Base-by-base conservation (phyloP, 2,888 invertebrate genomes). In the Lasioglossum figueresi region DNA sequence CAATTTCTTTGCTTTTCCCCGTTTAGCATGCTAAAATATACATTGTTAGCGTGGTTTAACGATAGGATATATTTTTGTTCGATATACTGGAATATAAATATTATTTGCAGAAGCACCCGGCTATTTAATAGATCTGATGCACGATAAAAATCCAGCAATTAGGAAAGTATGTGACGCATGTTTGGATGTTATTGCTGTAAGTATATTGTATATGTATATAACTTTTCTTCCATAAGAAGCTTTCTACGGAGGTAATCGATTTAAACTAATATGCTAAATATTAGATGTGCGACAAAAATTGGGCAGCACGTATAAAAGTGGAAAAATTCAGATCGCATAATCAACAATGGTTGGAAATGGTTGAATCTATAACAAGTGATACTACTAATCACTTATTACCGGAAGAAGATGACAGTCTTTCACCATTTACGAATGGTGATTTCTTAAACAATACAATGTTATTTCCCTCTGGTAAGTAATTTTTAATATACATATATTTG, bases 281-380 rank as follows among this genome's bases (percentile, higher is more conserved):
- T 82, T 78, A 96, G 96, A 96, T 97, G 93, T 97, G 98, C 95
- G 98, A 98, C 95, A 97, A 97, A 88, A 98, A 98, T 82, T 99
- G 99, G 99, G 98, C 98, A n/a, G 97, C 97, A 80, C 97, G 98
- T 92, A 99, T 99, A 85, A 98, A 98, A 95, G 97, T 97, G 78
- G 99, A 99, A 95, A 98, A 99, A 91, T 99, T 99, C 95, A 97
- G 99, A n/a, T 98, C 98, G 95, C 99, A 99, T 95, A 99, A 99
- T 95, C 98, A 98, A 0, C 99, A 99, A 94, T 99, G 99, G 99
- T 95, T 99, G 89, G 98, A 99, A 92, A 99, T 99, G 97, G 98
- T 99, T 63, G 98, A 99, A 95, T 96, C 96, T 70, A 95, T 96
- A 87, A 96, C 96, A n/a, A 95, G 96, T 63, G 96, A 96, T 89